phyloP scores from a whole-genome alignment of 1,140 invertebrate species.

The Diorhabda elongata region DNA sequence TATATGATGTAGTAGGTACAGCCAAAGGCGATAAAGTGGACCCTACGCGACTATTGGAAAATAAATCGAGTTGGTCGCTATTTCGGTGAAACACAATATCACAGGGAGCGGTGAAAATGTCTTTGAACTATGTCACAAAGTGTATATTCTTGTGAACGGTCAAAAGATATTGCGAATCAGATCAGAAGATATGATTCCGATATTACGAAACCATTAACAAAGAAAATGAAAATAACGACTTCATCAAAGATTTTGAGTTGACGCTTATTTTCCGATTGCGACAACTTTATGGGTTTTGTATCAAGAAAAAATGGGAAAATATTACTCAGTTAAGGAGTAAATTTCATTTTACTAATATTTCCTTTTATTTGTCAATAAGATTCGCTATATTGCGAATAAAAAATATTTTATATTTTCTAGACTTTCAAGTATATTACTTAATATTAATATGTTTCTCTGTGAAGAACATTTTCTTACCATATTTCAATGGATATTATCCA shows the following conservation, averaged over 20 bases:
- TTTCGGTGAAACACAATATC: constrained; percentile 18
- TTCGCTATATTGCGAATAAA: too few species aligned
- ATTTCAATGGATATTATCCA: too few species aligned
- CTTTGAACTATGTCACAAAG: constrained; percentile 20
- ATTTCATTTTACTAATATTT: too few species aligned
- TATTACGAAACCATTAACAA: constrained; percentile 39
- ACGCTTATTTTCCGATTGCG: constrained; percentile 17
- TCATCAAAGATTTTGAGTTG: constrained; percentile 21
- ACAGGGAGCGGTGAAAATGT: constrained; percentile 17
- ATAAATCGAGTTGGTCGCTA: constrained; percentile 5
- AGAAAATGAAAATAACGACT: constrained; percentile 31
- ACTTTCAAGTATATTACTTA: too few species aligned
- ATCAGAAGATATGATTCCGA: constrained; percentile 40
- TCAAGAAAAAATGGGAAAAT: too few species aligned
- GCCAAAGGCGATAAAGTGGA: constrained; percentile 15
- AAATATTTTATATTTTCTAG: too few species aligned
- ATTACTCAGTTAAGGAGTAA: too few species aligned
- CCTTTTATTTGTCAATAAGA: too few species aligned
- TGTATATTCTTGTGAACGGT: constrained; percentile 20
- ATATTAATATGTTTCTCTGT: too few species aligned
- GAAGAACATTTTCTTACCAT: too few species aligned
- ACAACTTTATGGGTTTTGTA: constrained; percentile 13
- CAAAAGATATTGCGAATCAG: constrained; percentile 35
- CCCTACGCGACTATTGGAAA: constrained; percentile 14
- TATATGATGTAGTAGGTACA: not conserved